Conservation (phyloP, 1,140 invertebrate genomes). For the Bilobella aurantiaca region DNA sequence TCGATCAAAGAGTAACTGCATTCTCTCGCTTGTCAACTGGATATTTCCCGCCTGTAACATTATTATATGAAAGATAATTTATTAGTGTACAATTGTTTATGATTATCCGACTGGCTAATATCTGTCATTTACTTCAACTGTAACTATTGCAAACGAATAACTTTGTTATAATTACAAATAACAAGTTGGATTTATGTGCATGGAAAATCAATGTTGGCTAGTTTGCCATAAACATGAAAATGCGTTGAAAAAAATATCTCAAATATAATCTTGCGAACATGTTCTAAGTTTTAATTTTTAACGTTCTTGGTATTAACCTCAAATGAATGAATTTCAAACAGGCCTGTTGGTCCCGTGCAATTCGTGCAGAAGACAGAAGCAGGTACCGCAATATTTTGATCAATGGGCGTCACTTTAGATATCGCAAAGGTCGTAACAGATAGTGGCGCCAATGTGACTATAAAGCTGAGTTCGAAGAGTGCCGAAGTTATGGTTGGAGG, state of each 20-base stretch:
- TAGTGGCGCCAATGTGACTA: constrained; percentile 62
- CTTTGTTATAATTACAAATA: no score
- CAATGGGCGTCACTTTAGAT: constrained; percentile 39
- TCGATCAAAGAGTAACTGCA: constrained; percentile 68
- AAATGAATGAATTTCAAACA: constrained; percentile 41
- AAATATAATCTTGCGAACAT: no score
- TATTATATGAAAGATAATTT: no score
- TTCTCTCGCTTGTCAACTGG: constrained; percentile 68
- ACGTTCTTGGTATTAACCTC: no score
- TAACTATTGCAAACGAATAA: no score
- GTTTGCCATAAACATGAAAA: background rate
- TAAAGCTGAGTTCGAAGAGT: constrained; percentile 64
- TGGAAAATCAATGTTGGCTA: no score
- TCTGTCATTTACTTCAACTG: no score
- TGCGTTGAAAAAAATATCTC: no score
- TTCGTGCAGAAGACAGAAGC: constrained; percentile 63
- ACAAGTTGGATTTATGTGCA: no score
- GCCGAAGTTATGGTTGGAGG: constrained; percentile 39
- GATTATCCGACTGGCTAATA: no score
- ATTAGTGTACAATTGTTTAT: no score
- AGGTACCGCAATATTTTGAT: constrained; percentile 36
- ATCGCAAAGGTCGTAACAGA: constrained; percentile 59
- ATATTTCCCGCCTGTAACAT: constrained; percentile 58
- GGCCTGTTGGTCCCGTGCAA: constrained; percentile 43
- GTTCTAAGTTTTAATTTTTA: no score